A percentile compares a stretch with the other conserved stretches of the same genome.
Evolutionary conservation across 2,797 vertebrate genomes (phyloP).

Genomic region (Chloroceryle amazona): DNA sequence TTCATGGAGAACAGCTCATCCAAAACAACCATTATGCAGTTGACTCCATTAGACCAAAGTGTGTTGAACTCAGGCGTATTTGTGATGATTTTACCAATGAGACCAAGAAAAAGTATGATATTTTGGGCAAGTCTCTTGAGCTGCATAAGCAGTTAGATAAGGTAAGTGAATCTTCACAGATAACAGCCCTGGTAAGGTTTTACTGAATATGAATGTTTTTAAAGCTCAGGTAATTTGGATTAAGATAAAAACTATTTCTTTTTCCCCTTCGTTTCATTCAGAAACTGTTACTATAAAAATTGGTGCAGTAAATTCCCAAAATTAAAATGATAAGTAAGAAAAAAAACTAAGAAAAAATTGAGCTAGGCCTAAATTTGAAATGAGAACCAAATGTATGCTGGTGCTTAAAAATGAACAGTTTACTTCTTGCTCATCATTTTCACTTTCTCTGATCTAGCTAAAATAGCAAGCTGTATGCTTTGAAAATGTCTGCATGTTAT

Average conservation of each 20-base stretch:
- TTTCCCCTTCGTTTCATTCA: not conserved
- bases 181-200: not conserved
- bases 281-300: not conserved
- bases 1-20: slow-evolving; percentile 93
- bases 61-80: slow-evolving; percentile 91
- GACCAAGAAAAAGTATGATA: slow-evolving; percentile 89
- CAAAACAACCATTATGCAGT: slow-evolving; percentile 94
- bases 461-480: not conserved
- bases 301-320: not conserved
- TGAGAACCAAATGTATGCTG: not conserved
- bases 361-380: not conserved
- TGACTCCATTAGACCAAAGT: slow-evolving; percentile 93
- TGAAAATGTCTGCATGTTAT: not conserved
- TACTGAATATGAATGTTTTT: not conserved
- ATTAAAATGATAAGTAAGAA: not conserved
- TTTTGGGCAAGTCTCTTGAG: slow-evolving; percentile 90
- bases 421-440: not conserved
- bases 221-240: not conserved
- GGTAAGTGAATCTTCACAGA: slow-evolving; percentile 77
- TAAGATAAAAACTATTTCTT: not conserved
- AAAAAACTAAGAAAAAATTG: not conserved
- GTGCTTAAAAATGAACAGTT: not conserved
- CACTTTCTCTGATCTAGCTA: not conserved
- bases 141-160: slow-evolving; percentile 90
- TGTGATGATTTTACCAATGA: slow-evolving; percentile 94